Percentiles rank a stretch among this genome's conserved stretches.
phyloP scores from a whole-genome alignment of 2,797 vertebrate species.

The Epinephelus malabaricus region DNA sequence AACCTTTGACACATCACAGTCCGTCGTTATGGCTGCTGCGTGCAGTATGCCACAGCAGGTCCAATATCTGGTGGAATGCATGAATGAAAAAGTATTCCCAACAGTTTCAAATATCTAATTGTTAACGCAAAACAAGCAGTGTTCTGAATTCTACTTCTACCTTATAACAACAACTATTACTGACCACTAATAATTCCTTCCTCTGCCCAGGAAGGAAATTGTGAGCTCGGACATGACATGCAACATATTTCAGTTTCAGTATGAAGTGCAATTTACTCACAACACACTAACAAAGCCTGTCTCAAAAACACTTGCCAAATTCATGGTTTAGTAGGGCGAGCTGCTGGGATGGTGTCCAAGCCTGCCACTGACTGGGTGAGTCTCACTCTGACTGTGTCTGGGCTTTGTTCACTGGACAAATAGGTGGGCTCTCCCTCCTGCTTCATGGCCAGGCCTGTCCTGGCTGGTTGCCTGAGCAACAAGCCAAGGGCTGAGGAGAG shows the following conservation, averaged over 20 bases:
- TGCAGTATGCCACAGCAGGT: neutral
- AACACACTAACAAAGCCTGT: slow-evolving; percentile 7
- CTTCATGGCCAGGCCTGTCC: slow-evolving; percentile 32
- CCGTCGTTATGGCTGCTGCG: neutral
- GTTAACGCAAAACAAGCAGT: neutral
- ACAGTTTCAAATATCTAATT: neutral
- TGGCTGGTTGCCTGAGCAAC: slow-evolving; percentile 38
- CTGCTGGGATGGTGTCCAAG: slow-evolving; percentile 16
- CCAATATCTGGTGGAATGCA: too few species aligned
- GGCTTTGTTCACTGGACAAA: slow-evolving; percentile 38
- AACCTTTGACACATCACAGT: neutral
- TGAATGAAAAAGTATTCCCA: neutral
- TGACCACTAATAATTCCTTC: neutral
- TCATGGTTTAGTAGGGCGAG: neutral
- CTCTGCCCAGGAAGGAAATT: neutral
- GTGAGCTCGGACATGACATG: neutral
- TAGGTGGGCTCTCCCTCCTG: slow-evolving; percentile 5
- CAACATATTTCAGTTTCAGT: slow-evolving; percentile 2
- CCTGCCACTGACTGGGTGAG: slow-evolving; percentile 8
- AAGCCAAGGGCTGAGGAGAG: slow-evolving; percentile 29
- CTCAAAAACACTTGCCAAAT: slow-evolving; percentile 6
- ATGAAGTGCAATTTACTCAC: neutral
- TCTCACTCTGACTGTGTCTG: slow-evolving; percentile 24
- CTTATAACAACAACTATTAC: neutral
- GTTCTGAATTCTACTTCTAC: neutral